Evolutionary conservation across 2,797 vertebrate species (phyloP).

Genomic region (Aeoliscus strigatus): DNA sequence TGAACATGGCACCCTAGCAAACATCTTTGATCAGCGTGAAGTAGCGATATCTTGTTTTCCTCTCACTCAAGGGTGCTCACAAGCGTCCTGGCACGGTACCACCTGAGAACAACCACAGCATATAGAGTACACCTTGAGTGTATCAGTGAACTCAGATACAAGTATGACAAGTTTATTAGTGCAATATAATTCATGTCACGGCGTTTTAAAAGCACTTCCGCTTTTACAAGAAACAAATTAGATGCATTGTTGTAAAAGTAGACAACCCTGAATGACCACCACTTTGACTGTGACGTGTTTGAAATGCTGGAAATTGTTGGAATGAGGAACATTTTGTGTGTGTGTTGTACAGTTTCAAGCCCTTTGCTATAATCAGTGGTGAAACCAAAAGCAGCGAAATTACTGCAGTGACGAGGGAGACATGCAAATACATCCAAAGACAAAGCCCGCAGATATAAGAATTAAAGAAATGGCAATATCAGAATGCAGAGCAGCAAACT

Average conservation of each 20-base stretch:
- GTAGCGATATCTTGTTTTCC: not conserved
- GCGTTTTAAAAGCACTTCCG: not conserved
- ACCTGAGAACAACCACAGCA: too few species aligned
- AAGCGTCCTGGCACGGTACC: too few species aligned
- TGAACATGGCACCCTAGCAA: slow-evolving; percentile 3
- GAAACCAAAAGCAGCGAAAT: slow-evolving; percentile 12
- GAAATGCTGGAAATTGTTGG: slow-evolving; percentile 10
- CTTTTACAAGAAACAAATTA: slow-evolving; percentile 7
- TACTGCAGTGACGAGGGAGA: not conserved
- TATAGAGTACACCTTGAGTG: not conserved
- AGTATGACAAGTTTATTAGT: not conserved
- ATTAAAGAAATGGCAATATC: not conserved
- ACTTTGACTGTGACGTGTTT: slow-evolving; percentile 4
- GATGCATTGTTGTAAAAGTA: slow-evolving; percentile 5
- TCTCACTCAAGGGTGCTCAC: not conserved
- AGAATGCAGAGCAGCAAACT: slow-evolving; percentile 9
- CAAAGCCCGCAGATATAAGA: slow-evolving; percentile 17
- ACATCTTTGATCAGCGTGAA: not conserved
- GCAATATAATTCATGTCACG: not conserved
- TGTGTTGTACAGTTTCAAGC: slow-evolving; percentile 12
- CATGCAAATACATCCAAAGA: slow-evolving; percentile 11
- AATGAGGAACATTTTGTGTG: slow-evolving; percentile 2
- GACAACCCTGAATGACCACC: not conserved
- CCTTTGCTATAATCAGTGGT: slow-evolving; percentile 16
- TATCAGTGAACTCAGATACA: not conserved